phyloP scores from a whole-genome alignment of 2,797 vertebrate species.

The Balearica regulorum region DNA sequence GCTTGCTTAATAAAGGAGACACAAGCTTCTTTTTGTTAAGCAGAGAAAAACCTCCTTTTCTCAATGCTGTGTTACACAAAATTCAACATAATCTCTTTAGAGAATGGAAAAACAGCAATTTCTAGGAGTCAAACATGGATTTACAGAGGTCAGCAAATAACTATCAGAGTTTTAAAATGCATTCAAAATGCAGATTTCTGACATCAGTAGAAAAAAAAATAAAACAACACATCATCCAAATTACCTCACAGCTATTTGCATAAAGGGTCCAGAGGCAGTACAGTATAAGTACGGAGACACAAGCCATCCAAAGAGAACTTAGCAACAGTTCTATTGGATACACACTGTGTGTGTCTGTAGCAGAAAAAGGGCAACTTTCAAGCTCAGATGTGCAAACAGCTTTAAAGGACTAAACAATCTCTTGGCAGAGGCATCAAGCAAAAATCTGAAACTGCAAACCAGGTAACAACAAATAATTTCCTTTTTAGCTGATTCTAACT shows the following conservation, averaged over 20 bases:
- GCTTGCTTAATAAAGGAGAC: background rate
- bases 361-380: slow-evolving; percentile 6
- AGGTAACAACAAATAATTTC: slow-evolving; percentile 55
- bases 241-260: slow-evolving; percentile 64
- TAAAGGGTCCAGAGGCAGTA: slow-evolving; percentile 57
- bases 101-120: background rate
- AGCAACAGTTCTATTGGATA: slow-evolving; percentile 20
- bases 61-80: background rate
- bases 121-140: background rate
- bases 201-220: background rate
- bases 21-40: background rate
- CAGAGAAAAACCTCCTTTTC: background rate
- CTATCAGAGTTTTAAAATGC: background rate
- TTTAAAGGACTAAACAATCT: slow-evolving; percentile 3
- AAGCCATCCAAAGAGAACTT: background rate
- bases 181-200: slow-evolving; percentile 18
- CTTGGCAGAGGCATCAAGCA: slow-evolving; percentile 19
- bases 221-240: background rate
- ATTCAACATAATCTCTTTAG: background rate
- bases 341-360: background rate
- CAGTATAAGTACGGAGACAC: slow-evolving; percentile 62
- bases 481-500: slow-evolving; percentile 1
- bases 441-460: slow-evolving; percentile 39
- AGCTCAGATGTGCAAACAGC: slow-evolving; percentile 29
- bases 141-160: background rate